These are phyloP conservation scores for Apis mellifera DNA, from an alignment of 1,140 invertebrate species.

Conservation along the genomic window DNA sequence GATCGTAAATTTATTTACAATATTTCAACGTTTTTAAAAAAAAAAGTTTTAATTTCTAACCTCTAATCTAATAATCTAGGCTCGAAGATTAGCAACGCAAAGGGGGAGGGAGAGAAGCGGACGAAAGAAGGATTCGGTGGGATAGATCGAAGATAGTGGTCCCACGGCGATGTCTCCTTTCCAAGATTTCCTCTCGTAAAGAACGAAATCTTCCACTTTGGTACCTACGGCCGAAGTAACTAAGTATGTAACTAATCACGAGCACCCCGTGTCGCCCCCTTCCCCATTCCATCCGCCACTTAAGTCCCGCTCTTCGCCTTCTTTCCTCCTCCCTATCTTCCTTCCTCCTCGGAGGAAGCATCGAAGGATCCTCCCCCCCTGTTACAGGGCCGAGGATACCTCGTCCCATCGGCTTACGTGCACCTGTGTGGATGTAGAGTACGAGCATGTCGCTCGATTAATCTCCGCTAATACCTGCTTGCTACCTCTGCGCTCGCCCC, in stretches of 20 bases:
- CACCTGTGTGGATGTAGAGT: constrained; percentile 52
- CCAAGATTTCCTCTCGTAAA: constrained; percentile 32
- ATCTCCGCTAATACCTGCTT: constrained; percentile 73
- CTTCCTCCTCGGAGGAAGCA: background rate
- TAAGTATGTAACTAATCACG: constrained; percentile 72
- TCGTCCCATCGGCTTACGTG: constrained; percentile 50
- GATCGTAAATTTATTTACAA: background rate
- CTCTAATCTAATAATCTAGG: background rate
- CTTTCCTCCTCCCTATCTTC: constrained; percentile 23
- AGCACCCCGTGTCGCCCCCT: constrained; percentile 36
- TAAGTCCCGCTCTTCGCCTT: constrained; percentile 21
- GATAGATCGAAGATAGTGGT: constrained; percentile 51
- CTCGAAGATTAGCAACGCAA: background rate
- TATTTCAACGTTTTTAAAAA: background rate
- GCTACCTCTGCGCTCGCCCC: constrained; percentile 65
- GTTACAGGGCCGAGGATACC: constrained; percentile 26
- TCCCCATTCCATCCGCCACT: constrained; percentile 48
- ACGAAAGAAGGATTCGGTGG: background rate
- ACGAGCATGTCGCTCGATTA: constrained; percentile 67
- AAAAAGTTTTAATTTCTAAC: constrained; percentile 8
- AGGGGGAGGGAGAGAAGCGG: background rate
- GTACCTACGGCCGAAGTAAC: constrained; percentile 63
- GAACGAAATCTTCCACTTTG: constrained; percentile 62
- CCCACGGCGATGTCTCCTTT: constrained; percentile 49
- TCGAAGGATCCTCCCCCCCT: constrained; percentile 11